phyloP scores from a whole-genome alignment of 2,113 vertebrate genomes.

The Tenrec ecaudatus region DNA sequence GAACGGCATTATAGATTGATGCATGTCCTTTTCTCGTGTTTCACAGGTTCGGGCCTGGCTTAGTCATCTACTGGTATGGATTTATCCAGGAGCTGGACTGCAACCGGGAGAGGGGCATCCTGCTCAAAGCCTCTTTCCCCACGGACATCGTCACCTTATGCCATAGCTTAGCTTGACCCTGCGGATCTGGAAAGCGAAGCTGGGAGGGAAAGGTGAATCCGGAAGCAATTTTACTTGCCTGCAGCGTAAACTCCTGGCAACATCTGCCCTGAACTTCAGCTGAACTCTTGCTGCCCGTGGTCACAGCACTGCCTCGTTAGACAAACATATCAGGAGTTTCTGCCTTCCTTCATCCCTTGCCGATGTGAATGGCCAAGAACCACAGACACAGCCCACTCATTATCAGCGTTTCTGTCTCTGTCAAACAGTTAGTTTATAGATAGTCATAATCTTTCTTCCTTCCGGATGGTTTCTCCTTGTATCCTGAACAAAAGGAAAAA shows the following conservation, averaged over 20 bases:
- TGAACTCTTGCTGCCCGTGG: conserved; percentile 91
- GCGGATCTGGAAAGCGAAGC: conserved; percentile 72
- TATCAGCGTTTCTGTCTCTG: conserved; percentile 90
- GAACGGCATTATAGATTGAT: rapidly evolving
- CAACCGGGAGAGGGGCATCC: conserved; percentile 95
- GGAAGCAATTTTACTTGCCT: conserved; percentile 95
- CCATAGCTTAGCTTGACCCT: conserved; percentile 84
- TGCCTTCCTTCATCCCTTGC: conserved; percentile 90
- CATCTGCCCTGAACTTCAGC: conserved; percentile 94
- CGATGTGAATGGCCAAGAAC: conserved; percentile 87
- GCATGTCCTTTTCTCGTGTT: not conserved
- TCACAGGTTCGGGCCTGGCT: conserved; percentile 95
- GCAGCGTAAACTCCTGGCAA: conserved; percentile 89
- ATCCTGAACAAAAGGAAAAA: conserved; percentile 86
- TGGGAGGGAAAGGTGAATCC: conserved; percentile 88
- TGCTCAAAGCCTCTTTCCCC: conserved; percentile 98
- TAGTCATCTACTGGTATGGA: conserved; percentile 99
- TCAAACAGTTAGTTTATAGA: conserved; percentile 88
- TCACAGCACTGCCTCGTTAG: conserved; percentile 86
- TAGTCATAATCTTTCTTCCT: conserved; percentile 91
- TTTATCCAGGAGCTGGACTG: conserved; percentile 98
- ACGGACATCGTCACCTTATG: conserved; percentile 94
- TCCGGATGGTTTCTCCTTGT: conserved; percentile 90
- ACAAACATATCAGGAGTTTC: conserved; percentile 90
- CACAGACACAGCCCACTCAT: conserved; percentile 88